Percentiles rank a stretch among this genome's conserved stretches.
Conservation (phyloP, 2,888 invertebrate species). For the Trichacis sp. region DNA sequence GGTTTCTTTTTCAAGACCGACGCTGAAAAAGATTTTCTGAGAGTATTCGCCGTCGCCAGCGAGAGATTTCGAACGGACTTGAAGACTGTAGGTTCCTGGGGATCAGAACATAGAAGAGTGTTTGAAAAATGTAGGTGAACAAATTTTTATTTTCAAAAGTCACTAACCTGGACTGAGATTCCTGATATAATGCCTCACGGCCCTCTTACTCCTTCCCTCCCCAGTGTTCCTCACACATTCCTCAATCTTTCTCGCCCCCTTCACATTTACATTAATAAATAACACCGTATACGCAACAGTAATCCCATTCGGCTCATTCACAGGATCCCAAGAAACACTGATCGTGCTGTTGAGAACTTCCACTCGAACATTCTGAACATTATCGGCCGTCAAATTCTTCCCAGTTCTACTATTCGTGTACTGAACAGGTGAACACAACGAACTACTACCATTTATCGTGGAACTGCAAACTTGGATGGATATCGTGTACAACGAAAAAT, state of each 20-base stretch:
- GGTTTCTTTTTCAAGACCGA: constrained; percentile 45
- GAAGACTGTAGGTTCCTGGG: constrained; percentile 70
- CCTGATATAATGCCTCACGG: constrained; percentile 50
- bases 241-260: constrained; percentile 59
- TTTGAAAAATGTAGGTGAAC: no score
- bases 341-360: constrained; percentile 56
- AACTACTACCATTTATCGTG: constrained; percentile 58
- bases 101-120: no score
- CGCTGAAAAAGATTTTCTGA: constrained; percentile 43
- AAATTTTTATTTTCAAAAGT: no score
- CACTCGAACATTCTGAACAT: constrained; percentile 54
- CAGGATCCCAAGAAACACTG: constrained; percentile 73
- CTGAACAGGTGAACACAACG: constrained; percentile 56
- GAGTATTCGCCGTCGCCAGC: constrained; percentile 71
- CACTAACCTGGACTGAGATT: constrained; percentile 70
- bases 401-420: constrained; percentile 69
- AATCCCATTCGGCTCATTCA: constrained; percentile 75
- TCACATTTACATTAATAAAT: constrained; percentile 67
- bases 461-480: constrained; percentile 73
- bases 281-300: constrained; percentile 76
- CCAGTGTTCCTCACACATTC: constrained; percentile 70
- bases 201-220: constrained; percentile 47
- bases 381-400: constrained; percentile 65
- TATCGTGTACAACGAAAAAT: constrained; percentile 74
- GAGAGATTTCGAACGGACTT: constrained; percentile 74